phyloP scores from a whole-genome alignment of 2,797 vertebrate genomes.

The Pseudopleuronectes americanus region DNA sequence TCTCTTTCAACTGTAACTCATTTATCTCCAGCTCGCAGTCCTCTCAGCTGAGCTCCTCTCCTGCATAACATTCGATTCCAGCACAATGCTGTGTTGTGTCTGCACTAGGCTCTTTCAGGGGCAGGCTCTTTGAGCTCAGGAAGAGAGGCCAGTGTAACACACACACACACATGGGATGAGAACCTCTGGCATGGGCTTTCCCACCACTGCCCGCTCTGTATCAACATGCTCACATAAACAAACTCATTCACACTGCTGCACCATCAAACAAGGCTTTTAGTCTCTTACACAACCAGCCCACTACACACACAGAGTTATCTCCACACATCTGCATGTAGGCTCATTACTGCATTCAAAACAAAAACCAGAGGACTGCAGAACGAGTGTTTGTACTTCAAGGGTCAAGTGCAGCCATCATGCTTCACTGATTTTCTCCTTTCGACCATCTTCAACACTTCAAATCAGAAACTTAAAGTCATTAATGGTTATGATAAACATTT shows the following conservation, averaged over 20 bases:
- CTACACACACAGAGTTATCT: slow-evolving; percentile 34
- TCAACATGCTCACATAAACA: slow-evolving; percentile 73
- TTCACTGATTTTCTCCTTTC: slow-evolving; percentile 4
- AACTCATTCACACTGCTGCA: slow-evolving; percentile 57
- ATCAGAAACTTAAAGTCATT: not conserved
- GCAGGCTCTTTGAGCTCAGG: slow-evolving; percentile 74
- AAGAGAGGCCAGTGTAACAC: slow-evolving; percentile 62
- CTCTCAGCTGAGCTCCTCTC: slow-evolving; percentile 28
- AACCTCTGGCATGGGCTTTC: slow-evolving; percentile 79
- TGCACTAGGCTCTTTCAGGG: slow-evolving; percentile 62
- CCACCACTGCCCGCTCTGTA: slow-evolving; percentile 75
- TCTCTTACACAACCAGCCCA: slow-evolving; percentile 39
- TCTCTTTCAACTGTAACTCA: slow-evolving; percentile 37
- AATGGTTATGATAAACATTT: slow-evolving; percentile 19
- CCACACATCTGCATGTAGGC: slow-evolving; percentile 50
- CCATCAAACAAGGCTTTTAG: slow-evolving; percentile 73
- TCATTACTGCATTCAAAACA: slow-evolving; percentile 59
- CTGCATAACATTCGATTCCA: slow-evolving; percentile 44
- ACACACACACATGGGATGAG: slow-evolving; percentile 66
- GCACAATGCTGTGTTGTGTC: slow-evolving; percentile 73
- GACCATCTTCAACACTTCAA: slow-evolving; percentile 3
- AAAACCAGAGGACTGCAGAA: slow-evolving; percentile 11
- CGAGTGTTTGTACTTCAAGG: not conserved
- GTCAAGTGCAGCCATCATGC: too few relatives aligned
- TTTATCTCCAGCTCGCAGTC: slow-evolving; percentile 56